Base-by-base conservation (phyloP, 2,113 vertebrate species). In the Engystomops pustulosus region DNA sequence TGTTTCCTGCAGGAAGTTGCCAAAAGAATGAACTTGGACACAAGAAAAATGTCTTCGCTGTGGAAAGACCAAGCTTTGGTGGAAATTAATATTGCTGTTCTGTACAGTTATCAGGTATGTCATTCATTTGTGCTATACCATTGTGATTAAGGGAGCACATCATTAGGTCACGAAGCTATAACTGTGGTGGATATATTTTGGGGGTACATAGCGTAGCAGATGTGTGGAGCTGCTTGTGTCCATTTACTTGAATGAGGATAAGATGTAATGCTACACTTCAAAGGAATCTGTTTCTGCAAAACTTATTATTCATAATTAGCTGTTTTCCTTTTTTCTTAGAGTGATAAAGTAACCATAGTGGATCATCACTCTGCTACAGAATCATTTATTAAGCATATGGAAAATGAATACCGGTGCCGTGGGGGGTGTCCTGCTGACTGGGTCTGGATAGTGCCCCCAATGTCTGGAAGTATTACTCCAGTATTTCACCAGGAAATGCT, bases 361-460 rank as follows among this genome's bases (percentile, higher is more conserved):
- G 98, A 99, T 89, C 98, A 99, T 85, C 98, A 99, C 88, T 99
- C 98, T 0, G 98, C 98, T 87, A 98, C 98, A 0, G 98, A 99
- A 90, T 99, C 98, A 87, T 99, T 99, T 85, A 98, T 99, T 89
- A 99, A 99, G 89, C 98, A 99, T 94, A 98, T 99, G 98, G 97
- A 99, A 89, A 99, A 99, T 0, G 98, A 99, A 83, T 96, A 95
- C 80, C 91, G 95, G 1, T 96, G 97, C 87, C 94, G 98, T 1
- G 98, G 98, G 0, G 98, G 98, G 44, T 99, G 98, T 47, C 98
- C 98, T 0, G 97, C 96, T 0, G 98, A 99, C 91, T 99, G 98
- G 98, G 98, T 99, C 20, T 99, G 98, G 98, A 98, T 99, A 0
- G 96, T 99, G 18, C 98, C 98, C 0, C 97, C 98, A 3, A 99